Base-by-base conservation (phyloP, 2,113 vertebrate species). In the Thalassarche chlororhynchos region DNA sequence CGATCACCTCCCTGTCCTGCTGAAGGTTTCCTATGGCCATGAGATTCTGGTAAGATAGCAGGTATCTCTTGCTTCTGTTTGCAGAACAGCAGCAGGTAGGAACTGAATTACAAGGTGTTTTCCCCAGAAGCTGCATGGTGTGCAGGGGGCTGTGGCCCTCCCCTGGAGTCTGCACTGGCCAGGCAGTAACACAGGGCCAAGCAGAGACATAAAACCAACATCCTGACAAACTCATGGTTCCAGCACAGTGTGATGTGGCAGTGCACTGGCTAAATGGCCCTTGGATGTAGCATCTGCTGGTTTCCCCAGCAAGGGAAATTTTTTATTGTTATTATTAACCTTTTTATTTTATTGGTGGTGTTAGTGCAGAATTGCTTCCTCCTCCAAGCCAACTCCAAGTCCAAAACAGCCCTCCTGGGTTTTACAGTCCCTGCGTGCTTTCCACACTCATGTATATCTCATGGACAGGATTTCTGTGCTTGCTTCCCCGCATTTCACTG, bases 1-100 rank as follows among this genome's bases (percentile, higher is more conserved):
- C 1, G 97, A 99, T 93, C 97, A 87, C 8, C 98, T 99, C 68
- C 99, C 99, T 12, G 99, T 99, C 57, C 94, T 99, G 62, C 97
- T 99, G 95, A 99, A 99, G 98, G 96, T 99, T 82, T 99, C 98
- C 64, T 95, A 99, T n/a, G 99, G 99, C 89, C 98, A 98, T 96
- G 99, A 99, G 97, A 98, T 99, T 93, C 97, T 99, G 99, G 99
- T 99, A 97, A 99, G 99, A 68, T 34, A 58, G 70, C 83, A 54
- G 42, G 38, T 79, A 14, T 72, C 52, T 57, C 29, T 90, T 86
- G 14, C 34, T 52, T 90, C 55, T 58, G n/a, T 82, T 93, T 77
- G 46, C 75, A 91, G 75, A 85, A 44, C 32, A 76, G 26, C 64
- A 95, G 44, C 57, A 85, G 61, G 74, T 82, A 65, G 76, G 80